A percentile compares a stretch with the other conserved stretches of the same genome.
Conservation (phyloP, 2,888 invertebrate species). For the Drosophila mimetica region DNA sequence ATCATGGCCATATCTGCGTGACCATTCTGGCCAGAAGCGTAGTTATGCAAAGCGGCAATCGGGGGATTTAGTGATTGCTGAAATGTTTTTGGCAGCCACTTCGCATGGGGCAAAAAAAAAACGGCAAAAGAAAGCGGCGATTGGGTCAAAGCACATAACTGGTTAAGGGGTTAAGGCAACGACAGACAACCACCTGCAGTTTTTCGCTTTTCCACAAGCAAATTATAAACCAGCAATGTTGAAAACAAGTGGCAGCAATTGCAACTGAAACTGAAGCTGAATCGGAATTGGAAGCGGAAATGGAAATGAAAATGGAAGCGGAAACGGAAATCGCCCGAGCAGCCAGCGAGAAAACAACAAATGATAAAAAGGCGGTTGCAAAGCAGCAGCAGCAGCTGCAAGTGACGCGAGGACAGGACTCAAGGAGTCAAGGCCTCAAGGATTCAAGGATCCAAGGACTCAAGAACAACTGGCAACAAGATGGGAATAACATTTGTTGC, state of each 20-base stretch:
- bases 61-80: slow-evolving; percentile 3
- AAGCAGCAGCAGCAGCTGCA: slow-evolving; percentile 16
- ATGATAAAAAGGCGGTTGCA: slow-evolving; percentile 35
- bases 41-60: slow-evolving; percentile 11
- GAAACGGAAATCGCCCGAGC: slow-evolving; percentile 59
- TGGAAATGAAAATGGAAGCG: slow-evolving; percentile 14
- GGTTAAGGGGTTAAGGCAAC: slow-evolving; percentile 4
- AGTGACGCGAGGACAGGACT: neutral
- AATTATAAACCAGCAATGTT: slow-evolving; percentile 8
- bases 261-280: slow-evolving; percentile 1
- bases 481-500: slow-evolving; percentile 59
- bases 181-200: slow-evolving; percentile 4
- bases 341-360: slow-evolving; percentile 45
- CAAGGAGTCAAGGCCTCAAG: neutral
- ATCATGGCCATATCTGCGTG: neutral
- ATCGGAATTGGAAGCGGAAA: slow-evolving; percentile 6
- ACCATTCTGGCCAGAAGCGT: neutral
- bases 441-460: slow-evolving; percentile 1
- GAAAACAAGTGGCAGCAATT: slow-evolving; percentile 9
- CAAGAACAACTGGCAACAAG: neutral
- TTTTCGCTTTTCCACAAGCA: slow-evolving; percentile 2
- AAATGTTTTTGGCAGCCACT: slow-evolving; percentile 1
- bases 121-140: neutral
- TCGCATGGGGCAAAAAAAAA: neutral
- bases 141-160: neutral